Base-by-base conservation (phyloP, 2,888 invertebrate species). In the Volucella inanis region DNA sequence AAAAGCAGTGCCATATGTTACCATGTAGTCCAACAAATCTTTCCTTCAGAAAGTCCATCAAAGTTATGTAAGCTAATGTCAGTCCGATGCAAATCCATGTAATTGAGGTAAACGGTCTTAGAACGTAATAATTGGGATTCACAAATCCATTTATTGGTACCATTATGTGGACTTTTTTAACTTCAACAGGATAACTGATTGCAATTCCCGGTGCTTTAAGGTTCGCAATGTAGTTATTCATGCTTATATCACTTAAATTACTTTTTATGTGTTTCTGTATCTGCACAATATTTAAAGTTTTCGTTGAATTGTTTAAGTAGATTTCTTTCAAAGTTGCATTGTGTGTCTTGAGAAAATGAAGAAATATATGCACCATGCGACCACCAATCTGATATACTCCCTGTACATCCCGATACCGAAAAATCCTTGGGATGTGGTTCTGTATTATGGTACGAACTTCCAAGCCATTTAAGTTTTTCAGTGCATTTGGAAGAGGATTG, bases 321-420 rank as follows among this genome's bases (percentile, higher is more conserved):
- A 78, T 38, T 49, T 70, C 77, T 14, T 50, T 9, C n/a, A 70
- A 78, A 8, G 41, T 78, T 11, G 70, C 77, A 78, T 78, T 78
- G 14, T 78, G 70, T 8, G 38, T 18, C 9, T 38, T 22, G 0
- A 78, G 8, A 11, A 78, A 78, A 10, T 64, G 22, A 0, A 71
- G n/a, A 41, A 70, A 62, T 3, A 64, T 12, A 12, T 78, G 62
- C 0, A 39, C 77, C 14, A 47, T 45, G 49, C 62, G 47, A n/a
- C 77, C 77, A 8, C 77, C 70, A 8, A 78, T 59, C 31, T 8
- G 11, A 2, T 10, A 39, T 3, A 14, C 2, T 43, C 55, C 64
- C 0, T 78, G 11, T 9, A 39, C n/a, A 2, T 31, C 31, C n/a
- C 41, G 39, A 15, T 70, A 78, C 39, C 47, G 47, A 70, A 70